Evolutionary conservation across 2,888 invertebrate genomes (phyloP).

Genomic region (Catocala nupta): DNA sequence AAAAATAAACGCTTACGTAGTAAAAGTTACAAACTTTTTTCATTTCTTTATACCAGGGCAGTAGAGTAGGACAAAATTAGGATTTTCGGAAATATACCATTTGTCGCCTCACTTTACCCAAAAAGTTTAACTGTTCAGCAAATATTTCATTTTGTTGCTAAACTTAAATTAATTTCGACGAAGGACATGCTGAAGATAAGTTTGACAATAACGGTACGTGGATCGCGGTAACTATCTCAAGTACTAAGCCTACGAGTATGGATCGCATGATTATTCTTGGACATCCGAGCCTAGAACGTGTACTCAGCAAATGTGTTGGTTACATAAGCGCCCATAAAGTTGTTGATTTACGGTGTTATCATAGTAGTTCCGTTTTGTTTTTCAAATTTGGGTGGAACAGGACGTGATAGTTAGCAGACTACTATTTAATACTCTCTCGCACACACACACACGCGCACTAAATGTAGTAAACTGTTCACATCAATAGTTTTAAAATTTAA

Average conservation of each 20-base stretch:
- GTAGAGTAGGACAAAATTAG: too few species aligned
- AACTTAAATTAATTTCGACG: conserved; percentile 21
- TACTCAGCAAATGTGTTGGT: conserved; percentile 46
- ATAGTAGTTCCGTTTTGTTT: conserved; percentile 47
- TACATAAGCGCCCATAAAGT: conserved; percentile 52
- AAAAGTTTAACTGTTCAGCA: conserved; percentile 1
- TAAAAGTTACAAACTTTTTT: too few species aligned
- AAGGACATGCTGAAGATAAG: not conserved
- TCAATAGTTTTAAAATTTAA: conserved; percentile 2
- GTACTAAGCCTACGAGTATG: not conserved
- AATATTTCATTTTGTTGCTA: conserved; percentile 14
- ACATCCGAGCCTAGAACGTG: conserved; percentile 24
- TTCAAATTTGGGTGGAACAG: conserved; percentile 45
- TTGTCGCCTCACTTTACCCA: not conserved
- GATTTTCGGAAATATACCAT: not conserved
- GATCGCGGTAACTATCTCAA: not conserved
- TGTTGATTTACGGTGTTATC: conserved; percentile 58
- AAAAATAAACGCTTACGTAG: too few species aligned
- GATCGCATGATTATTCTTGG: conserved; percentile 23
- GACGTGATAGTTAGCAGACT: conserved; percentile 33
- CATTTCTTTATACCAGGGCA: too few species aligned
- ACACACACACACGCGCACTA: conserved; percentile 23
- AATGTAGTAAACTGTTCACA: conserved; percentile 11
- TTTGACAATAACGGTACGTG: not conserved
- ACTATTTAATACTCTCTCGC: conserved; percentile 30